Percentiles rank a stretch among this genome's conserved stretches.
Evolutionary conservation across 2,797 vertebrate genomes (phyloP).

Genomic region (Anniella stebbinsi): DNA sequence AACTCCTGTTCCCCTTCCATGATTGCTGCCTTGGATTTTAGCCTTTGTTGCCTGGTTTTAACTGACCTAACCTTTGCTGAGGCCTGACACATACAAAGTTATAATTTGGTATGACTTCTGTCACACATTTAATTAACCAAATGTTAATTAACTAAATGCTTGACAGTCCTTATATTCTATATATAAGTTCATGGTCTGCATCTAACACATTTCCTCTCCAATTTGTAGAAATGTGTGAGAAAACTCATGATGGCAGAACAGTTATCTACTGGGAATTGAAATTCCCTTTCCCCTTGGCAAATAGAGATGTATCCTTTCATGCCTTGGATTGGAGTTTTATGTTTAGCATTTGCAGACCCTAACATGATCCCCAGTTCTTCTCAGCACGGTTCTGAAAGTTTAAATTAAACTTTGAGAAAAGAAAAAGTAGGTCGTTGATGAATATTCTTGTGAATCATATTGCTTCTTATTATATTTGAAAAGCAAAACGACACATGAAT

Average conservation of each 20-base stretch:
- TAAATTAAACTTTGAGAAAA: background rate
- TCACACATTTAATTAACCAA: background rate
- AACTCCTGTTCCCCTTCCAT: background rate
- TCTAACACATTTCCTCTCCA: slow-evolving; percentile 39
- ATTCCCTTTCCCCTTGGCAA: slow-evolving; percentile 90
- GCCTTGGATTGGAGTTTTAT: slow-evolving; percentile 29
- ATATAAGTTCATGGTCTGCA: slow-evolving; percentile 13
- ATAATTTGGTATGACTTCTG: background rate
- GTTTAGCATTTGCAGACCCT: background rate
- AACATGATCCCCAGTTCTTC: background rate
- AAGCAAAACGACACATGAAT: background rate
- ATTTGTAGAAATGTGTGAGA: slow-evolving; percentile 84
- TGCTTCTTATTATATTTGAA: background rate
- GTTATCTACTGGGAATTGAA: slow-evolving; percentile 94
- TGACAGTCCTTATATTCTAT: background rate
- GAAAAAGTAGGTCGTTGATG: background rate
- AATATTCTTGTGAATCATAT: background rate
- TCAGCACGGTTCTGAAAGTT: background rate
- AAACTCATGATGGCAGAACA: slow-evolving; percentile 76
- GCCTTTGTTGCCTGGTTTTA: too few relatives aligned
- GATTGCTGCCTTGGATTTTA: background rate
- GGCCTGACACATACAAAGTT: background rate
- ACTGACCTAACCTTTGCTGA: background rate
- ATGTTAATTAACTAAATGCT: background rate
- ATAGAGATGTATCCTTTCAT: slow-evolving; percentile 96